phyloP scores from a whole-genome alignment of 2,113 vertebrate species.

The Ictalurus furcatus region DNA sequence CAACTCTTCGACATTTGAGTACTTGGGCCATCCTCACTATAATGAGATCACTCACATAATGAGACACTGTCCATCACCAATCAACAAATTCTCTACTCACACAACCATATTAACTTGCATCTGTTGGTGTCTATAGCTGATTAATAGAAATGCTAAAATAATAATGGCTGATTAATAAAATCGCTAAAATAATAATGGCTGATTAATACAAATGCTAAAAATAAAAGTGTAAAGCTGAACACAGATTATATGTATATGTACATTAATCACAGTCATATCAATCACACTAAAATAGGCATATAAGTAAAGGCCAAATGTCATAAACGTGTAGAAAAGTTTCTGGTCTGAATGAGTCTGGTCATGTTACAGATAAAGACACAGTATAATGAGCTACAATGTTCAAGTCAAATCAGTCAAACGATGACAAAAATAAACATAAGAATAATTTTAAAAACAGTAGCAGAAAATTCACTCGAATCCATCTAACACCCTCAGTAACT shows the following conservation, averaged over 20 bases:
- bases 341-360: not conserved
- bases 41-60: not conserved
- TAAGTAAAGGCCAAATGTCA: not conserved
- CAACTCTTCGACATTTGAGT: not conserved
- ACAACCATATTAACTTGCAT: too few relatives aligned
- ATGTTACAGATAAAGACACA: not conserved
- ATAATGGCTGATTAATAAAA: not conserved
- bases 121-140: too few relatives aligned
- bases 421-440: not conserved
- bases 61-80: not conserved
- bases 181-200: too few relatives aligned
- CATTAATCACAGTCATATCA: not conserved
- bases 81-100: not conserved
- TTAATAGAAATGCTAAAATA: not conserved
- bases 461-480: not conserved
- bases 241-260: not conserved
- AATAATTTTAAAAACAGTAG: not conserved
- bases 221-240: not conserved
- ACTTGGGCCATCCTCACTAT: not conserved
- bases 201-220: not conserved
- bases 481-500: not conserved
- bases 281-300: not conserved
- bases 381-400: not conserved
- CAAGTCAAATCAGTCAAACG: not conserved
- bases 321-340: not conserved